These are phyloP conservation scores for Flabesymbios commensalis DNA, from an alignment of 2,888 invertebrate species.

Conservation along the genomic window DNA sequence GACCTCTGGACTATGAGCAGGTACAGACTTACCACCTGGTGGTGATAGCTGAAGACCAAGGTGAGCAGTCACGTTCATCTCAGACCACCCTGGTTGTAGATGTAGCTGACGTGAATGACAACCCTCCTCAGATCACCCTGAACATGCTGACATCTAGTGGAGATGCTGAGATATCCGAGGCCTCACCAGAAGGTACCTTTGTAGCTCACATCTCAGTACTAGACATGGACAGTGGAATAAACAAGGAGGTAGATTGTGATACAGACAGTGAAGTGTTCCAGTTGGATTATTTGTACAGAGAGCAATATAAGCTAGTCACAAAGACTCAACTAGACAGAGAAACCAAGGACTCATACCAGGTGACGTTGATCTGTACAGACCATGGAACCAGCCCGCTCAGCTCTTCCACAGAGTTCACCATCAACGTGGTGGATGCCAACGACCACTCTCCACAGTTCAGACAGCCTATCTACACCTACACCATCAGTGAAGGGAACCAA, in stretches of 20 bases:
- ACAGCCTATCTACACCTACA: slow-evolving; percentile 10
- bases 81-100: slow-evolving; percentile 23
- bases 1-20: slow-evolving; percentile 28
- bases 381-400: slow-evolving; percentile 12
- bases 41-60: slow-evolving; percentile 28
- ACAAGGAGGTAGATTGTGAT: slow-evolving; percentile 25
- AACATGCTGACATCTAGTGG: slow-evolving; percentile 13
- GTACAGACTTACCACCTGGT: slow-evolving; percentile 24
- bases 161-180: slow-evolving; percentile 24
- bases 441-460: slow-evolving; percentile 25
- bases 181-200: slow-evolving; percentile 16
- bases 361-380: slow-evolving; percentile 20
- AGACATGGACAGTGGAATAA: slow-evolving; percentile 23
- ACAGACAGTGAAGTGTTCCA: slow-evolving; percentile 46
- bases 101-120: slow-evolving; percentile 33
- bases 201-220: slow-evolving; percentile 26
- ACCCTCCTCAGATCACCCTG: slow-evolving; percentile 30
- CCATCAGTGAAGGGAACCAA: slow-evolving; percentile 21
- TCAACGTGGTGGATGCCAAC: slow-evolving; percentile 23
- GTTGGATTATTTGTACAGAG: slow-evolving; percentile 31
- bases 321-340: slow-evolving; percentile 26
- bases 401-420: slow-evolving; percentile 4
- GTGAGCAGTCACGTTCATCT: slow-evolving; percentile 19
- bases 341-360: slow-evolving; percentile 5
- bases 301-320: slow-evolving; percentile 21